Evolutionary conservation across 2,113 vertebrate species (phyloP), one percentile per base, ranked within the genome.

Genomic region (Bujurquina vittata): DNA sequence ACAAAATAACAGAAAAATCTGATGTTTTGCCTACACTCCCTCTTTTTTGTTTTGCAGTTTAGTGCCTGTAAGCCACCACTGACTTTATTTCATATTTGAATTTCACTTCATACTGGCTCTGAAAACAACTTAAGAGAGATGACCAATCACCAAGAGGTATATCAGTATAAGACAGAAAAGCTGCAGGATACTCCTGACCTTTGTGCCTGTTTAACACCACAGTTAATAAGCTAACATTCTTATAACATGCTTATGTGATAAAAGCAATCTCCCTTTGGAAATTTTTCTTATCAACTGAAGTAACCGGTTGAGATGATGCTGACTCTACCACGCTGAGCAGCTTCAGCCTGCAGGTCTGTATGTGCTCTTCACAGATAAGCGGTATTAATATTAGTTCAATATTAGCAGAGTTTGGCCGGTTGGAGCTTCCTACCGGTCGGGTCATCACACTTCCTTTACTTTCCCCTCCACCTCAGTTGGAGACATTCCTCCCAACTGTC

Each of bases 391-490:
- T 76, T 23, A 78, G 23, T n/a, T 18, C 7, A 22, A 54, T 77
- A 52, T 86, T 62, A 75, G 61, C 80, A 65, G 58, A 59, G 81
- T 59, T 85, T 55, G 59, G 26, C 33, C 37, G 15, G n/a, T 10
- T 18, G 26, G 26, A 56, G 78, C 61, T 54, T 84, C 79, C 40
- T 58, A 81, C 11, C 37, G 75, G 57, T 79, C 22, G 58, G 54
- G 46, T 73, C 81, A 72, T 77, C 61, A 40, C 57, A 76, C 69
- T 79, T 76, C 86, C 81, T 84, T 17, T 72, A 46, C 60, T 60
- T 52, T 63, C 26, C 35, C 35, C 40, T 61, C 63, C 0, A 2
- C 78, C 84, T 58, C 79, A 37, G 77, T 20, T 43, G 74, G 83
- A 86, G 75, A 59, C 73, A 69, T 72, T 69, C 56, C 77, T 77